Evolutionary conservation across 2,797 vertebrate species (phyloP).

Genomic region (Anguilla marmorata): DNA sequence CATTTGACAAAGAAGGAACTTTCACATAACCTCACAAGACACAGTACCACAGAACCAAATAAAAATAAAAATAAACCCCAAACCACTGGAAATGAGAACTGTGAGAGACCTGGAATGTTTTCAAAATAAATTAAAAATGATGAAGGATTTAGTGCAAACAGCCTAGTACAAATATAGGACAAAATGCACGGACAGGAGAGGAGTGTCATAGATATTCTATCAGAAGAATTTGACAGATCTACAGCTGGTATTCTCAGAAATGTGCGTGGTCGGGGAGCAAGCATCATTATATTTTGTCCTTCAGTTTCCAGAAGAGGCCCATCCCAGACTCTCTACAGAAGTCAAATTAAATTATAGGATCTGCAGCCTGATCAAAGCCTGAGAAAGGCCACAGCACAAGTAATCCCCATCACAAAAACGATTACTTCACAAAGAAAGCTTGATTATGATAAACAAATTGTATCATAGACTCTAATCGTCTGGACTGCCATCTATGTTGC

Average conservation of each 20-base stretch:
- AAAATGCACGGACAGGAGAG: background rate
- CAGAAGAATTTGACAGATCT: background rate
- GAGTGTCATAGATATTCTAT: background rate
- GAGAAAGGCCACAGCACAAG: background rate
- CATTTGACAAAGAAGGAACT: background rate
- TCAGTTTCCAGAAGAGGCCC: background rate
- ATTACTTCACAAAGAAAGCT: conserved; percentile 15
- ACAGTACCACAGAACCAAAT: background rate
- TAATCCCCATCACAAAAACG: conserved; percentile 26
- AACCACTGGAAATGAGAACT: background rate
- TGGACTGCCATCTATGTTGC: background rate
- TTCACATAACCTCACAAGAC: background rate
- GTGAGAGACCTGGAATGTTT: background rate
- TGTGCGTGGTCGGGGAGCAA: background rate
- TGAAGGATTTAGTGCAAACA: background rate
- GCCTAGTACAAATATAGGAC: background rate
- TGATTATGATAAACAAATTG: conserved; percentile 21
- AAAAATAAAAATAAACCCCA: background rate
- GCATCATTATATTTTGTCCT: background rate
- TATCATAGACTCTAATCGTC: background rate
- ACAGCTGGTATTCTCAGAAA: background rate
- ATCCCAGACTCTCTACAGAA: conserved; percentile 13
- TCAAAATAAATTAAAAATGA: background rate
- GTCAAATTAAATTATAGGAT: conserved; percentile 24
- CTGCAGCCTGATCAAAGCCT: conserved; percentile 23